Conservation (phyloP, 2,888 invertebrate species). For the Brachypalpus laphriformis region DNA sequence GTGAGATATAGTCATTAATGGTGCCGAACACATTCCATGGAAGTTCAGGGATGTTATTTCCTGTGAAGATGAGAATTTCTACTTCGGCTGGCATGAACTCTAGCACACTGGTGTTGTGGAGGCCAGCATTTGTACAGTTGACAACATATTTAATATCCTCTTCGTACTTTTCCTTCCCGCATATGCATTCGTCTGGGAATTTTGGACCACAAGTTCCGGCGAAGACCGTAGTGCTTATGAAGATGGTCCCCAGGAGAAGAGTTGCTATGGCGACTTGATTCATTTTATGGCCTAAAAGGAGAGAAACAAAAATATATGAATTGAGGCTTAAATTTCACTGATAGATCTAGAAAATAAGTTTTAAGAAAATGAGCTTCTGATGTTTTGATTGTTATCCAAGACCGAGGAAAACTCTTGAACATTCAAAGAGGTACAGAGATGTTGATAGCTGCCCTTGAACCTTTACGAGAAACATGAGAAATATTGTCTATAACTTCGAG, state of each 20-base stretch:
- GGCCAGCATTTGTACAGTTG: conserved; percentile 87
- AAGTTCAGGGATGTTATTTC: conserved; percentile 86
- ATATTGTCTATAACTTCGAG: too few relatives aligned
- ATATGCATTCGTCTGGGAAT: conserved; percentile 84
- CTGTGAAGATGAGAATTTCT: conserved; percentile 88
- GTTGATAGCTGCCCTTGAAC: too few relatives aligned
- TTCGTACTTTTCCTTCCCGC: conserved; percentile 84
- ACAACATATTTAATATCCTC: conserved; percentile 85
- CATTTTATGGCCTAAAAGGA: conserved; percentile 52
- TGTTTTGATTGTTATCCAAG: too few relatives aligned
- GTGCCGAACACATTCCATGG: conserved; percentile 89
- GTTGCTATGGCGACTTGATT: conserved; percentile 33
- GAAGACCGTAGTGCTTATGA: conserved; percentile 53
- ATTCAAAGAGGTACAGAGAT: too few relatives aligned
- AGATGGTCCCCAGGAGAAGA: conserved; percentile 24
- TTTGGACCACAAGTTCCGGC: conserved; percentile 82
- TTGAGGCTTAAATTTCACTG: too few relatives aligned
- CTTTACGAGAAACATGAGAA: too few relatives aligned
- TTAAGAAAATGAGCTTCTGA: too few relatives aligned
- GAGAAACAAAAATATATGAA: neutral
- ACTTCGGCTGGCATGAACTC: conserved; percentile 86
- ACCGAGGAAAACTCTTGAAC: too few relatives aligned
- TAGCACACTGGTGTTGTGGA: conserved; percentile 85
- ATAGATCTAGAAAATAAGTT: too few relatives aligned
- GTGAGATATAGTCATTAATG: conserved; percentile 84